Evolutionary conservation across 2,888 invertebrate genomes (phyloP).

Genomic region (Noctua comes): DNA sequence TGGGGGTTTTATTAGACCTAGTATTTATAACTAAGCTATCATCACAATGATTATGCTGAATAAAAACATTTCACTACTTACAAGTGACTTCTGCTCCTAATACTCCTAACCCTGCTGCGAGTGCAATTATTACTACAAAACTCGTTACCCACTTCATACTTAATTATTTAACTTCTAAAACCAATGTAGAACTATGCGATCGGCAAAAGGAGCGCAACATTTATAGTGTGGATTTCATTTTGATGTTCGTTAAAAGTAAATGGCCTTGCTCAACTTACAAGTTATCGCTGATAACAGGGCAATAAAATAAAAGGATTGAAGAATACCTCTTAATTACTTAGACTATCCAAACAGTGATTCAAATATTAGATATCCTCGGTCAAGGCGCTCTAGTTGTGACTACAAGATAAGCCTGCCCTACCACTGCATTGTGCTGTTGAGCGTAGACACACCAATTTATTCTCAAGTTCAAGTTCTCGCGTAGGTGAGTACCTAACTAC

Average conservation of each 20-base stretch:
- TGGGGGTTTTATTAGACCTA: too few relatives aligned
- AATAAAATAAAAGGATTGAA: slow-evolving; percentile 52
- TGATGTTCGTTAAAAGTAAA: slow-evolving; percentile 42
- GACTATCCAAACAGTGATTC: slow-evolving; percentile 31
- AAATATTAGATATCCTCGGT: slow-evolving; percentile 26
- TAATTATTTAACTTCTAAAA: slow-evolving; percentile 20
- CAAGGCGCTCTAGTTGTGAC: slow-evolving; percentile 29
- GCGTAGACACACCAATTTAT: slow-evolving; percentile 6
- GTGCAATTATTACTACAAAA: slow-evolving; percentile 36
- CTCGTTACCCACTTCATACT: slow-evolving; percentile 45
- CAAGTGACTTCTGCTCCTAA: slow-evolving; percentile 56
- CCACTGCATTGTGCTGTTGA: background rate
- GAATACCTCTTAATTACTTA: slow-evolving; percentile 37
- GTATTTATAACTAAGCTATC: too few relatives aligned
- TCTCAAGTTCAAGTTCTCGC: slow-evolving; percentile 37
- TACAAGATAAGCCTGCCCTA: slow-evolving; percentile 25
- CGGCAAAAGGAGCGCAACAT: slow-evolving; percentile 34
- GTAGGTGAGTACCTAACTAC: background rate
- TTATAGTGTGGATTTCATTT: slow-evolving; percentile 48
- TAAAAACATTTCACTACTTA: slow-evolving; percentile 53
- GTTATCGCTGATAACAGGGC: slow-evolving; percentile 51
- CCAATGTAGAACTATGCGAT: slow-evolving; percentile 36
- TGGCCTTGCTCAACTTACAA: slow-evolving; percentile 54
- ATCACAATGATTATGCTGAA: background rate
- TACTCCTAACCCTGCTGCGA: slow-evolving; percentile 20